Evolutionary conservation across 2,888 invertebrate species (phyloP).

Genomic region (Drosophila gaucha): DNA sequence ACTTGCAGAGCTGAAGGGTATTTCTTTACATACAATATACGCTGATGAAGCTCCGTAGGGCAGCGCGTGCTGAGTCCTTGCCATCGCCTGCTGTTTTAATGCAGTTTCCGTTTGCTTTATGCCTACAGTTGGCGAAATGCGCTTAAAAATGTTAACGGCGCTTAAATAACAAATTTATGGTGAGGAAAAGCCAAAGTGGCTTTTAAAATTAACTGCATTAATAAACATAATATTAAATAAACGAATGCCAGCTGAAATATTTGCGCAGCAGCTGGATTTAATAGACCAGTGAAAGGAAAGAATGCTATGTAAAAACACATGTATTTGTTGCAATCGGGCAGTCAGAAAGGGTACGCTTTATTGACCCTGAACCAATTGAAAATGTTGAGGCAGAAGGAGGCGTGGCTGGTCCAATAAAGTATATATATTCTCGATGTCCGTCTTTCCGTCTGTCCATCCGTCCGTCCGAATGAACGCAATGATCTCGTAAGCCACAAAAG

Average conservation of each 20-base stretch:
- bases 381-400: no score
- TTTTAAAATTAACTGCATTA: conserved; percentile 68
- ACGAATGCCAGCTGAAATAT: conserved; percentile 10
- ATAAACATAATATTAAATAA: conserved; percentile 37
- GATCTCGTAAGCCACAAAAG: no score
- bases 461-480: no score
- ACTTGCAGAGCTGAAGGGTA: not conserved
- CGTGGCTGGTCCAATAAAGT: no score
- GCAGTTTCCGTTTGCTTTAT: conserved; percentile 30
- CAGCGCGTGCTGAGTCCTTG: conserved; percentile 6
- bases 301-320: no score
- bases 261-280: not conserved
- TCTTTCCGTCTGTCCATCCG: no score
- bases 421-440: no score
- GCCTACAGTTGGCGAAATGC: conserved; percentile 22
- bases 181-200: conserved; percentile 46
- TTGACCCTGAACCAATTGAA: no score
- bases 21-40: not conserved
- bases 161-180: conserved; percentile 53
- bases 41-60: not conserved
- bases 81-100: conserved; percentile 34
- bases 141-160: conserved; percentile 58
- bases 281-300: not conserved
- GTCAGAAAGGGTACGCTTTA: no score
- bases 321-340: no score